Conservation (phyloP, 1,140 invertebrate species). For the Drosophila willistoni region DNA sequence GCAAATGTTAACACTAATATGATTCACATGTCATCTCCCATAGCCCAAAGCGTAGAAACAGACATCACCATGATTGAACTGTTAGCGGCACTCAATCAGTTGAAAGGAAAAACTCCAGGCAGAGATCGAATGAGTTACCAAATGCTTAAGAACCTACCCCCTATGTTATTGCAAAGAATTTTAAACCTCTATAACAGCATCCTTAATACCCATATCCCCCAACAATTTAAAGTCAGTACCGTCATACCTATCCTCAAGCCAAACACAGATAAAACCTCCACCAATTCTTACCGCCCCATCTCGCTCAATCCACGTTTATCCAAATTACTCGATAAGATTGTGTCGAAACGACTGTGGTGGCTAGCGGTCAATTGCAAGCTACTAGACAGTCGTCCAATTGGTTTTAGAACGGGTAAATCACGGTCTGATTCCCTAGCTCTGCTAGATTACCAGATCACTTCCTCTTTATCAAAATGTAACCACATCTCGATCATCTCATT, state of each 20-base stretch:
- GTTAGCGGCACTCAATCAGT: no score
- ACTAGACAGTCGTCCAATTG: no score
- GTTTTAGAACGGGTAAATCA: not conserved
- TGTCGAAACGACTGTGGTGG: no score
- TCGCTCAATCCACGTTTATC: no score
- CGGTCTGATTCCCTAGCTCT: not conserved
- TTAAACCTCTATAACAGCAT: slow-evolving; percentile 7
- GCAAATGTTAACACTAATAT: no score
- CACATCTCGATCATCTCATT: not conserved
- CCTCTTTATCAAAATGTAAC: not conserved
- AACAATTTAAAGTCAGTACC: slow-evolving; percentile 12
- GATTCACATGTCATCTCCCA: no score
- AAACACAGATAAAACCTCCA: no score
- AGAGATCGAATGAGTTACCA: slow-evolving; percentile 7
- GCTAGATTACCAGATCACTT: not conserved
- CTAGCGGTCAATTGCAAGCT: no score
- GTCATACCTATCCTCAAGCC: slow-evolving; percentile 23
- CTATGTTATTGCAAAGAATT: not conserved
- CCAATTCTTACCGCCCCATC: no score
- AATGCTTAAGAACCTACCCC: slow-evolving; percentile 10
- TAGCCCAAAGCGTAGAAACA: no score
- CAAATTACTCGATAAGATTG: no score
- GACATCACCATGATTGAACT: no score
- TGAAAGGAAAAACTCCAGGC: slow-evolving; percentile 16
- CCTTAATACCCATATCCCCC: slow-evolving; percentile 14